Conservation (phyloP, 2,888 invertebrate species). For the Nemoura dubitans region DNA sequence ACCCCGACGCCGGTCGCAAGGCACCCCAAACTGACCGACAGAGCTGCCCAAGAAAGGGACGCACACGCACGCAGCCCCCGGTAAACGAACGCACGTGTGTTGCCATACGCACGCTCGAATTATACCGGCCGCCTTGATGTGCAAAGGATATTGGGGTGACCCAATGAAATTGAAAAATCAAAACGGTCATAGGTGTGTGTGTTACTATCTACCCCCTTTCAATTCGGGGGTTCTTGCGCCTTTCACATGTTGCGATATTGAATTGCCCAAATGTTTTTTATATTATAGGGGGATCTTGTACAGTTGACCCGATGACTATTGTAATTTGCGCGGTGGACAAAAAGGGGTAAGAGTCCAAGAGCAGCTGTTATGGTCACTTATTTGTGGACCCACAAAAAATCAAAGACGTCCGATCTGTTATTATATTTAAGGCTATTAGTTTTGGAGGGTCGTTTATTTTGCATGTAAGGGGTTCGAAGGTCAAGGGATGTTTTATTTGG, state of each 20-base stretch:
- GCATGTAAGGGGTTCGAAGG: background rate
- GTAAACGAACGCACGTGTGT: background rate
- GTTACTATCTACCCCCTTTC: slow-evolving; percentile 24
- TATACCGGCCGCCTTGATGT: background rate
- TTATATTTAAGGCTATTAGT: slow-evolving; percentile 34
- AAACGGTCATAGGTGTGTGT: slow-evolving; percentile 34
- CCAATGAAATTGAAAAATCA: slow-evolving; percentile 36
- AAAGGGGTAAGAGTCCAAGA: slow-evolving; percentile 37
- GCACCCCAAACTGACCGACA: slow-evolving; percentile 7
- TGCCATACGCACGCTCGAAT: slow-evolving; percentile 24
- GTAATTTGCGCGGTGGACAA: slow-evolving; percentile 4
- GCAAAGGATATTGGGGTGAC: slow-evolving; percentile 13
- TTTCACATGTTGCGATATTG: slow-evolving; percentile 39
- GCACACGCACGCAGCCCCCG: slow-evolving; percentile 33
- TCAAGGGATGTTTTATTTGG: slow-evolving; percentile 26
- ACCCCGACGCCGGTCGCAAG: background rate
- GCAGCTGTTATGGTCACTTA: slow-evolving; percentile 42
- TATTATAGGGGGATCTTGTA: slow-evolving; percentile 32
- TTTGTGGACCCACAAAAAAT: slow-evolving; percentile 34
- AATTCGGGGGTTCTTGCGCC: slow-evolving; percentile 30
- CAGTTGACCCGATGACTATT: slow-evolving; percentile 34
- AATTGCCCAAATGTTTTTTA: slow-evolving; percentile 39
- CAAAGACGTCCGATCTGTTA: slow-evolving; percentile 37
- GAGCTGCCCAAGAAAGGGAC: background rate
- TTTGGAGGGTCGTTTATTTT: slow-evolving; percentile 20